Conservation (phyloP, 2,797 vertebrate genomes). For the Thaleichthys pacificus region DNA sequence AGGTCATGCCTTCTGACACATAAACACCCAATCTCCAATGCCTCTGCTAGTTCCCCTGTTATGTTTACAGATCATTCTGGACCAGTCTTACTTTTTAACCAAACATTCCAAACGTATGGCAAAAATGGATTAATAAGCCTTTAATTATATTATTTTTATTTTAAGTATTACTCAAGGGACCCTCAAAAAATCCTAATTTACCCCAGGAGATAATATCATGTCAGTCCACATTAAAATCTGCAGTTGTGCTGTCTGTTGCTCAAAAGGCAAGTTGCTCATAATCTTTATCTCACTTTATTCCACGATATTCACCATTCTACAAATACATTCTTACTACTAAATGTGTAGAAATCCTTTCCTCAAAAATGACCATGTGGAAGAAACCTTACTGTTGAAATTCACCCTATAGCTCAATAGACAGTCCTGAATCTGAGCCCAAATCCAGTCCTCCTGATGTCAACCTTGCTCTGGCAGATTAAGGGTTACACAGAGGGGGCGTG, state of each 20-base stretch:
- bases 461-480: constrained; percentile 37
- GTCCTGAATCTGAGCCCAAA: neutral
- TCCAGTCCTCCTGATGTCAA: neutral
- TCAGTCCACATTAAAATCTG: too few relatives aligned
- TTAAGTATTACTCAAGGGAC: too few relatives aligned
- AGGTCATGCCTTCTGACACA: neutral
- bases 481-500: constrained; percentile 52
- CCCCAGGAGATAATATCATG: too few relatives aligned
- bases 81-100: neutral
- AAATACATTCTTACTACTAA: neutral
- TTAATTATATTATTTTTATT: too few relatives aligned
- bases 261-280: too few relatives aligned
- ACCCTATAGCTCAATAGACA: too few relatives aligned
- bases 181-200: too few relatives aligned
- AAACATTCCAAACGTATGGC: neutral
- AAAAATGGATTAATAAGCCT: too few relatives aligned
- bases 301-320: neutral
- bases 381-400: too few relatives aligned
- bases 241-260: too few relatives aligned
- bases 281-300: neutral
- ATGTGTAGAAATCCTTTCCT: neutral
- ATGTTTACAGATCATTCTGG: neutral
- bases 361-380: neutral
- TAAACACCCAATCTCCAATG: neutral
- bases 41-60: neutral